Conservation (phyloP, 2,797 vertebrate genomes). For the Tauraco hartlaubi region DNA sequence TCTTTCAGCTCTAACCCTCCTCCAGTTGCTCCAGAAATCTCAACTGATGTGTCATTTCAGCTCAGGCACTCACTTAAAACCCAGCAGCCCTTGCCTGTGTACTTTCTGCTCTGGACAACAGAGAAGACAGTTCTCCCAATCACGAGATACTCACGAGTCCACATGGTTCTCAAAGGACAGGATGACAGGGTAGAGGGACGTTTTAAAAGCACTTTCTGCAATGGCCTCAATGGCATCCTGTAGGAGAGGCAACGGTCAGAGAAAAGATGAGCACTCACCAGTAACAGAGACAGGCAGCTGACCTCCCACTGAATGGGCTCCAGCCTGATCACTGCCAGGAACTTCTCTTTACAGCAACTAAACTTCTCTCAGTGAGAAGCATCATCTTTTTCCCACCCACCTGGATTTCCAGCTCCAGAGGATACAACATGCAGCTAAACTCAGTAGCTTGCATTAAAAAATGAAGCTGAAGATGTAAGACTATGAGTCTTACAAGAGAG, state of each 20-base stretch:
- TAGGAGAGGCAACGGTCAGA: not conserved
- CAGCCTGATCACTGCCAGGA: not conserved
- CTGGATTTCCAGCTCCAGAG: not conserved
- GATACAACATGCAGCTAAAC: not conserved
- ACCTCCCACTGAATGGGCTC: not conserved
- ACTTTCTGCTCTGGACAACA: not conserved
- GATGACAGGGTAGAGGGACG: slow-evolving; percentile 92
- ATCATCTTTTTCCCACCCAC: not conserved
- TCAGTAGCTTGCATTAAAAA: not conserved
- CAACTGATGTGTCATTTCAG: not conserved
- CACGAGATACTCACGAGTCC: slow-evolving; percentile 89
- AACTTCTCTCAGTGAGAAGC: not conserved
- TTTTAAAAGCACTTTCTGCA: slow-evolving; percentile 97
- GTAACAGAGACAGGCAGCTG: not conserved
- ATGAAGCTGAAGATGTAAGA: not conserved
- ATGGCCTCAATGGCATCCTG: slow-evolving; percentile 98
- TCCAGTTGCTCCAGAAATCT: not conserved
- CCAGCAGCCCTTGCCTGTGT: not conserved
- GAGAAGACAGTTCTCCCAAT: not conserved
- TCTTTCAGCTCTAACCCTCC: not conserved
- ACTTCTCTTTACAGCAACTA: not conserved
- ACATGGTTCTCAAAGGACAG: slow-evolving; percentile 98
- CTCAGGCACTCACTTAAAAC: not conserved
- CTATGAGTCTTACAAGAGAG: not conserved
- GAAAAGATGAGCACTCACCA: not conserved